Conservation (phyloP, 2,113 vertebrate species). For the Chrysochloris asiatica region DNA sequence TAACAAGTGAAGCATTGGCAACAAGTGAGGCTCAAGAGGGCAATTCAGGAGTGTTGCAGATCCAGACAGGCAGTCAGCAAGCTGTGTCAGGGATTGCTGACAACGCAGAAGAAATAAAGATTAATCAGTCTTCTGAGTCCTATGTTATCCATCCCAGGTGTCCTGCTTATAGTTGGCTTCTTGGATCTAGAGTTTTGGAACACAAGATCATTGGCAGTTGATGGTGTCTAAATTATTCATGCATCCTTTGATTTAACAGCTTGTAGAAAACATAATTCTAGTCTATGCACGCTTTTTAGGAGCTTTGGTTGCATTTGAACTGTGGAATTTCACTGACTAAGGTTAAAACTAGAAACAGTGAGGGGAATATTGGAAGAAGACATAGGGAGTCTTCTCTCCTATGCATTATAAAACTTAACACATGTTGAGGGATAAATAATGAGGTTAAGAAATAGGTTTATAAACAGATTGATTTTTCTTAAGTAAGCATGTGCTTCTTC, state of each 20-base stretch:
- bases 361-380: not conserved
- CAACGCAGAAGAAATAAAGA: conserved; percentile 21
- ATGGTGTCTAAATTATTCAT: conserved; percentile 67
- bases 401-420: not conserved
- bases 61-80: not conserved
- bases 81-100: not conserved
- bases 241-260: conserved; percentile 60
- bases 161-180: not conserved
- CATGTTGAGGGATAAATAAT: conserved; percentile 32
- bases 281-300: not conserved
- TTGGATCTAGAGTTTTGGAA: conserved; percentile 58
- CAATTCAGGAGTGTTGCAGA: not conserved
- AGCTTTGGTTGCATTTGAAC: conserved; percentile 22
- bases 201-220: conserved; percentile 37
- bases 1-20: not conserved
- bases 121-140: conserved; percentile 9
- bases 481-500: not conserved
- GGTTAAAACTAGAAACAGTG: not conserved
- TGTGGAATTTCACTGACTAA: not conserved
- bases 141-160: not conserved
- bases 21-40: conserved; percentile 2
- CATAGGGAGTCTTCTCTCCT: not conserved
- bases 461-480: conserved; percentile 47
- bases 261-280: conserved; percentile 37
- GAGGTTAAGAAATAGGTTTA: not conserved